Percentiles rank a stretch among this genome's conserved stretches.
phyloP scores from a whole-genome alignment of 2,797 vertebrate species.

The Malacoraja senta region DNA sequence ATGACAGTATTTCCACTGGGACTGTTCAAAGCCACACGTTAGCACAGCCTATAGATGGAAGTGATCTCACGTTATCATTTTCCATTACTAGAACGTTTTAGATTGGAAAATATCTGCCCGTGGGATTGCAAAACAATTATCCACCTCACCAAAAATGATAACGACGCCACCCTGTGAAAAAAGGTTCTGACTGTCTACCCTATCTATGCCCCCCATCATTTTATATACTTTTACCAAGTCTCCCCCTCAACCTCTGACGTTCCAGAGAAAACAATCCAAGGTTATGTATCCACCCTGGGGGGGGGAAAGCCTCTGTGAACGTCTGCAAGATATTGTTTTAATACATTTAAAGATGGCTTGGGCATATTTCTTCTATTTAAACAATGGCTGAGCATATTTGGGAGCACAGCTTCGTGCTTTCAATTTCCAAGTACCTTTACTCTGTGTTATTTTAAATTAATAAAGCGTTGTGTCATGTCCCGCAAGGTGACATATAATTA shows the following conservation, averaged over 20 bases:
- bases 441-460: constrained; percentile 5
- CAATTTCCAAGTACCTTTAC: not conserved
- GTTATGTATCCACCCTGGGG: too few species aligned
- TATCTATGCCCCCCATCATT: too few species aligned
- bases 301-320: too few species aligned
- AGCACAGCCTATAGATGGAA: not conserved
- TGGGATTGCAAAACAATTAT: not conserved
- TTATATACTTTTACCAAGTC: too few species aligned
- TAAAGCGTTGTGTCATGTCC: not conserved
- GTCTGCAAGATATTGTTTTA: too few species aligned
- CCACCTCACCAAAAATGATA: not conserved
- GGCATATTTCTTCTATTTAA: too few species aligned
- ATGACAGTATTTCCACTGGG: not conserved
- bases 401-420: not conserved
- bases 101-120: not conserved
- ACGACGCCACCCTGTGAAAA: too few species aligned
- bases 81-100: not conserved
- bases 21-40: not conserved
- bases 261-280: too few species aligned
- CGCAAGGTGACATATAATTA: constrained; percentile 26
- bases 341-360: not conserved
- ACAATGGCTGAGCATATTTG: not conserved
- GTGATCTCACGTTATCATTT: not conserved
- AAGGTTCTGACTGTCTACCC: too few species aligned
- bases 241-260: too few species aligned